Evolutionary conservation across 2,797 vertebrate genomes (phyloP), one percentile per base, ranked within the genome.

Genomic region (Parambassis ranga): DNA sequence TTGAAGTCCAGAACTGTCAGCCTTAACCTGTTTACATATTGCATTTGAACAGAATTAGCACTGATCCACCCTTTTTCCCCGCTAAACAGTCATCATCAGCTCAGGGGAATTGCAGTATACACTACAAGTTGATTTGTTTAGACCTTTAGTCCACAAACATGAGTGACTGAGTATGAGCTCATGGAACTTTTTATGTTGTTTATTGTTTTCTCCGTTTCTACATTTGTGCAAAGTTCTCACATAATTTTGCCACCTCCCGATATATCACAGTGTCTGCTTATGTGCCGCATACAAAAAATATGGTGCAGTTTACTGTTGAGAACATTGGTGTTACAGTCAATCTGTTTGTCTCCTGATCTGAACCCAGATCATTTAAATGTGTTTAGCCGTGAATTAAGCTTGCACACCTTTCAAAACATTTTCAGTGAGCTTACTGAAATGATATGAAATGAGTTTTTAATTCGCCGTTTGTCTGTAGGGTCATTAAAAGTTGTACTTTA

Each of bases 161-260:
- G 20, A 19, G 4, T 6, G 2, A 10, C 6, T 14, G 14, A 44
- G 10, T 31, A 42, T 11, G 11, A 48, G 33, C 39, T 63, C n/a
- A 11, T 46, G 35, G 5, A 38, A 53, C 31, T 22, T 10, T 57
- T 18, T 23, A 11, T 47, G 13, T 18, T 31, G 24, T 28, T 52
- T n/a, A 4, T 31, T 14, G 11, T 55, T 30, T 33, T 74, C 38
- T 38, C 33, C 15, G 61, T 68, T 69, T 47, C 20, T 52, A 4
- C 10, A 28, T 73, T 62, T 42, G 19, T 67, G 41, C 24, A 59
- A 36, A 55, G 41, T 43, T 65, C 55, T 72, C 79, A 76, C 74
- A 42, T 71, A 27, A 32, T 50, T 73, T 51, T 52, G 8, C 30
- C 74, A 61, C 74, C 69, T 80, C 55, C 52, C 20, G 24, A 66